phyloP scores from a whole-genome alignment of 2,113 vertebrate genomes.

The Perca fluviatilis region DNA sequence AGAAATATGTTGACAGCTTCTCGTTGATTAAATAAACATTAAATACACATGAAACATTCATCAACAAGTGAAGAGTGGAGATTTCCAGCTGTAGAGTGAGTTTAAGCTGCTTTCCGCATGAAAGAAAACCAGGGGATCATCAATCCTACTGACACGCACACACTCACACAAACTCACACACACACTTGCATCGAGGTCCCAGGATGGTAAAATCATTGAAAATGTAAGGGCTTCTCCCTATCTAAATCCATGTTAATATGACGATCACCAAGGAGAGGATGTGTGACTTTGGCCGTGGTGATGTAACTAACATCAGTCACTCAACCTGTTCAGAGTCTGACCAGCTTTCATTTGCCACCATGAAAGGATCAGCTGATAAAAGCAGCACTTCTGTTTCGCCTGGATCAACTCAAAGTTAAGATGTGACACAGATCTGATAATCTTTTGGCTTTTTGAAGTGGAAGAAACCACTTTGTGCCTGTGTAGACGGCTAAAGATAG shows the following conservation, averaged over 20 bases:
- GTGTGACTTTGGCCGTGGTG: constrained; percentile 45
- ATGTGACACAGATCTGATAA: constrained; percentile 54
- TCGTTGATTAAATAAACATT: constrained; percentile 32
- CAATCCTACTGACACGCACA: constrained; percentile 53
- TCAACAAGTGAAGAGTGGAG: constrained; percentile 32
- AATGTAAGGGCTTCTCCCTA: constrained; percentile 39
- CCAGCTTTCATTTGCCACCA: constrained; percentile 46
- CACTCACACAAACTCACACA: constrained; percentile 13
- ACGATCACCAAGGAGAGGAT: constrained; percentile 60
- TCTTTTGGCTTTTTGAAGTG: constrained; percentile 28
- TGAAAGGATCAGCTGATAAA: constrained; percentile 48
- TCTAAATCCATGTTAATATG: constrained; percentile 70
- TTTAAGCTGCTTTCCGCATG: constrained; percentile 45
- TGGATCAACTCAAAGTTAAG: constrained; percentile 17
- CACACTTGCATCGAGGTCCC: constrained; percentile 10
- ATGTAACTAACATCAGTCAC: constrained; percentile 44
- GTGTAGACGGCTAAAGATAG: constrained; percentile 2
- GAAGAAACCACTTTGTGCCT: constrained; percentile 26
- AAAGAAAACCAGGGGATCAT: constrained; percentile 51
- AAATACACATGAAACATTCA: constrained; percentile 52
- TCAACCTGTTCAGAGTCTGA: constrained; percentile 31
- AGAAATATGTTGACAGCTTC: constrained; percentile 31
- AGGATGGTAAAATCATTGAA: constrained; percentile 60
- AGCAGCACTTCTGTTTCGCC: constrained; percentile 11
- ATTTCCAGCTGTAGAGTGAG: constrained; percentile 41